A percentile compares a stretch with the other conserved stretches of the same genome.
Conservation (phyloP, 2,113 vertebrate species). For the Halcyon malimbica region DNA sequence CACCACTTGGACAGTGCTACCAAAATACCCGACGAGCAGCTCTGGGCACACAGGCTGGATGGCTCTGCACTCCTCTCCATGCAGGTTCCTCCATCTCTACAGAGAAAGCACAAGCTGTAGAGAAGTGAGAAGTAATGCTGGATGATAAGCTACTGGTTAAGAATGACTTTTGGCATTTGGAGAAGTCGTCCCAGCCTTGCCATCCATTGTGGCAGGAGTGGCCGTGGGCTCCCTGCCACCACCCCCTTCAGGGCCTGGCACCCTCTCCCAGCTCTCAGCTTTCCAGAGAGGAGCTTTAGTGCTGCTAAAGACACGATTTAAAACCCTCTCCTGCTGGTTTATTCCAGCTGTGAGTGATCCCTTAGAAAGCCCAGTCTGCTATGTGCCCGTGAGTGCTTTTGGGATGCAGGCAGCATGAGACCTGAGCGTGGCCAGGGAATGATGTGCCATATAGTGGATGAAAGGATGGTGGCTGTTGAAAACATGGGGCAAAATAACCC, state of each 20-base stretch:
- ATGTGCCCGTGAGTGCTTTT: neutral
- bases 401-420: neutral
- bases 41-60: neutral
- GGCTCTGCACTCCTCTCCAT: fast-evolving
- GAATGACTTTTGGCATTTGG: neutral
- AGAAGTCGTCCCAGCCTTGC: neutral
- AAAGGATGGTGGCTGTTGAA: neutral
- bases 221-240: fast-evolving
- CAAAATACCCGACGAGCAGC: fast-evolving
- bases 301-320: neutral
- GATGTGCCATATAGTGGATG: fast-evolving
- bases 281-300: neutral
- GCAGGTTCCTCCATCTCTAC: fast-evolving
- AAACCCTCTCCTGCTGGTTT: neutral
- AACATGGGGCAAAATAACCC: neutral
- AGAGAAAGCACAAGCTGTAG: neutral
- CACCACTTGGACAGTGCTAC: neutral
- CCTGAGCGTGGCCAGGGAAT: neutral
- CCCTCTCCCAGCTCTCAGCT: neutral
- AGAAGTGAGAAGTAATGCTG: fast-evolving
- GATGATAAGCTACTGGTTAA: neutral
- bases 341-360: neutral
- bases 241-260: neutral
- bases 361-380: neutral
- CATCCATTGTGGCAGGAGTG: neutral